Evolutionary conservation across 2,113 vertebrate species (phyloP).

Genomic region (Sterrhoptilus dennistouni): DNA sequence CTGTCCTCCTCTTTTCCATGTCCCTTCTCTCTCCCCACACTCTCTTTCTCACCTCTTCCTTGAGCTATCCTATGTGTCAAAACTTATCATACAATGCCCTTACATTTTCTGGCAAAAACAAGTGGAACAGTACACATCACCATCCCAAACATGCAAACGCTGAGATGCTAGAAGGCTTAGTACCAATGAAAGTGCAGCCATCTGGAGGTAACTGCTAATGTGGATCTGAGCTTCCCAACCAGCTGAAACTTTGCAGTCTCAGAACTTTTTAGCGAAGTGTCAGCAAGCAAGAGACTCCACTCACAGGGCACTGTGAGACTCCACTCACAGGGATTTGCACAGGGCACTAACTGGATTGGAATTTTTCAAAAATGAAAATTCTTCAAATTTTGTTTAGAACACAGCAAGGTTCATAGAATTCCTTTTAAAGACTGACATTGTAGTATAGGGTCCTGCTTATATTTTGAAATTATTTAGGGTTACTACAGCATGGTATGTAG

Average conservation of each 20-base stretch:
- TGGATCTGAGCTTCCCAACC: constrained; percentile 28
- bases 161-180: constrained; percentile 44
- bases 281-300: neutral
- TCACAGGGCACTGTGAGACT: neutral
- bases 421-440: neutral
- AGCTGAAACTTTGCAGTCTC: constrained; percentile 17
- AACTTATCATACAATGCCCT: constrained; percentile 57
- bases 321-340: neutral
- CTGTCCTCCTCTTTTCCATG: neutral
- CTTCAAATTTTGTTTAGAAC: neutral
- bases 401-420: neutral
- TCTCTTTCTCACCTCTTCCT: neutral
- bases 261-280: constrained; percentile 10
- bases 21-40: neutral
- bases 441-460: neutral
- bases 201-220: constrained; percentile 56
- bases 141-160: constrained; percentile 35
- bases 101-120: constrained; percentile 62
- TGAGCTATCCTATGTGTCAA: constrained; percentile 44
- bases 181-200: constrained; percentile 51
- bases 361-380: neutral
- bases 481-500: neutral
- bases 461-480: neutral
- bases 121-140: constrained; percentile 60
- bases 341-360: neutral